Evolutionary conservation across 2,113 vertebrate genomes (phyloP).

Genomic region (Pitta sordida): DNA sequence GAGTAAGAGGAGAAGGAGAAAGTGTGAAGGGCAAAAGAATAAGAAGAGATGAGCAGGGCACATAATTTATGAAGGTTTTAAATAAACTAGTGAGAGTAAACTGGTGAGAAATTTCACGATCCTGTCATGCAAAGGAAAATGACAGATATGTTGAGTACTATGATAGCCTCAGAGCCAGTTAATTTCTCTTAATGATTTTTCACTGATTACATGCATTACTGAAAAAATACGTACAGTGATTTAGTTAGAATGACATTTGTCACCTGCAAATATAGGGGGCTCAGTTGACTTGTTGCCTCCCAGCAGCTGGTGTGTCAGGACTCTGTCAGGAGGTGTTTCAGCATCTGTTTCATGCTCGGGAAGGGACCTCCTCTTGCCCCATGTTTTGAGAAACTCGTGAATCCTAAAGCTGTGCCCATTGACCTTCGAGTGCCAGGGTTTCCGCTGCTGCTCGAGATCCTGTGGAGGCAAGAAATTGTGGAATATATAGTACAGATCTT

Average conservation of each 20-base stretch:
- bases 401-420: background rate
- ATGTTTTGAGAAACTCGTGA: background rate
- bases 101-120: background rate
- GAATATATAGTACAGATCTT: background rate
- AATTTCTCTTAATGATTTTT: background rate
- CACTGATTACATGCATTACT: background rate
- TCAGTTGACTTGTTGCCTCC: background rate
- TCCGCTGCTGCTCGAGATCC: background rate
- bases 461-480: background rate
- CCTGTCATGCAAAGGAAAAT: background rate
- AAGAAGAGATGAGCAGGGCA: background rate
- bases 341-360: background rate
- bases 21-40: background rate
- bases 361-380: background rate
- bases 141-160: background rate
- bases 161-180: background rate
- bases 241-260: background rate
- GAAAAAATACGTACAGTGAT: background rate
- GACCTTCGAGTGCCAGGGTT: background rate
- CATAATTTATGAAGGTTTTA: background rate
- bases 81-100: background rate
- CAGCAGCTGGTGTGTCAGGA: background rate
- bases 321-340: background rate
- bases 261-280: background rate
- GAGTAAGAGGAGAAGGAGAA: background rate